Conservation (phyloP, 2,113 vertebrate genomes). For the Crocuta crocuta region DNA sequence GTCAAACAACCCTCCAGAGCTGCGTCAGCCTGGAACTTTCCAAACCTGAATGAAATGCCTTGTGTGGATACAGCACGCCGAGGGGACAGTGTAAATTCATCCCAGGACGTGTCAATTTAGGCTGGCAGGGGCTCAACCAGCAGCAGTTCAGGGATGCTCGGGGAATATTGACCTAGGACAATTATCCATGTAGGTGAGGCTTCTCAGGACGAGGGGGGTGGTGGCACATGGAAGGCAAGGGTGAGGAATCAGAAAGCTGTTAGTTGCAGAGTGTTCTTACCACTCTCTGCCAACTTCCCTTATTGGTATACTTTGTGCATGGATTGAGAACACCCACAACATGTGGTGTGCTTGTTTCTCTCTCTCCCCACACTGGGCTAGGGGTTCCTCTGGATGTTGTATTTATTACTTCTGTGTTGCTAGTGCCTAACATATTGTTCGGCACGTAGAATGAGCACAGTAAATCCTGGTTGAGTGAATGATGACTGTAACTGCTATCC, state of each 20-base stretch:
- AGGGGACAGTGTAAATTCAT: not conserved
- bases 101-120: not conserved
- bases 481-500: not conserved
- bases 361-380: not conserved
- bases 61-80: not conserved
- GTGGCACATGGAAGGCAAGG: not conserved
- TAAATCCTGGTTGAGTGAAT: not conserved
- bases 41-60: conserved; percentile 84
- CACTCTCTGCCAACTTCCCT: not conserved
- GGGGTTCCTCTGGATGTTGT: not conserved
- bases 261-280: rapidly evolving
- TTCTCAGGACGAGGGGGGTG: not conserved
- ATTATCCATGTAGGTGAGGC: not conserved
- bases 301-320: rapidly evolving
- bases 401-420: not conserved
- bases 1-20: conserved; percentile 71
- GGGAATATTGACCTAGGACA: not conserved
- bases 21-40: conserved; percentile 83
- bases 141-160: not conserved
- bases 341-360: rapidly evolving
- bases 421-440: not conserved
- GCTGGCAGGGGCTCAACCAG: not conserved
- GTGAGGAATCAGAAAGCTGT: not conserved
- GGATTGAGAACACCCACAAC: not conserved
- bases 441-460: not conserved